Conservation (phyloP, 2,888 invertebrate genomes). For the Ophion slaviceki region DNA sequence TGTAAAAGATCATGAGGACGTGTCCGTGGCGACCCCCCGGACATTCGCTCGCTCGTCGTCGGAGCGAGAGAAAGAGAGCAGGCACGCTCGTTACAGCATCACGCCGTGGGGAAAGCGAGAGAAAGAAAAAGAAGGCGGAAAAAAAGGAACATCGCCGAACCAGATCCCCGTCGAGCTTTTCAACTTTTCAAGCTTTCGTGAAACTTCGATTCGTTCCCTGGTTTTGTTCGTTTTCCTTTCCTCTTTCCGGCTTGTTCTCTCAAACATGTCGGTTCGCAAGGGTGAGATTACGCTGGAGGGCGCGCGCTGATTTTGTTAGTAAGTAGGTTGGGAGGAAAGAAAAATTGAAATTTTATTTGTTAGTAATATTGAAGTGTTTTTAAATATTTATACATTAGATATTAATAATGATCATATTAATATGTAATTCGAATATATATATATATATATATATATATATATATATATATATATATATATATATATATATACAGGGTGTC, state of each 20-base stretch:
- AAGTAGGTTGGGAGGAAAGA: background rate
- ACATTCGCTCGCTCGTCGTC: conserved; percentile 28
- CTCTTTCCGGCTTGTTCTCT: background rate
- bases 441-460: background rate
- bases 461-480: too few species aligned
- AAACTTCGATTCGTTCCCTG: conserved; percentile 19
- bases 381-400: background rate
- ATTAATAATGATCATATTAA: background rate
- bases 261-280: background rate
- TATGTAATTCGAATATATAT: background rate
- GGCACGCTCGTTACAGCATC: background rate
- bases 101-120: conserved; percentile 3
- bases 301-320: background rate
- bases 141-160: background rate
- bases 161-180: background rate
- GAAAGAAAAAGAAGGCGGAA: background rate
- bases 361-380: background rate
- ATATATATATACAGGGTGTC: too few species aligned
- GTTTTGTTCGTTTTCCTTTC: conserved; percentile 14
- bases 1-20: conserved; percentile 23
- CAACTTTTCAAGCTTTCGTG: conserved; percentile 34
- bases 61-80: background rate
- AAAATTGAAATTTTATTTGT: background rate
- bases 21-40: background rate
- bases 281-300: background rate